A percentile compares a stretch with the other conserved stretches of the same genome.
These are phyloP conservation scores for Styela clava DNA, from an alignment of 23 tunicate genomes.

Conservation along the genomic window DNA sequence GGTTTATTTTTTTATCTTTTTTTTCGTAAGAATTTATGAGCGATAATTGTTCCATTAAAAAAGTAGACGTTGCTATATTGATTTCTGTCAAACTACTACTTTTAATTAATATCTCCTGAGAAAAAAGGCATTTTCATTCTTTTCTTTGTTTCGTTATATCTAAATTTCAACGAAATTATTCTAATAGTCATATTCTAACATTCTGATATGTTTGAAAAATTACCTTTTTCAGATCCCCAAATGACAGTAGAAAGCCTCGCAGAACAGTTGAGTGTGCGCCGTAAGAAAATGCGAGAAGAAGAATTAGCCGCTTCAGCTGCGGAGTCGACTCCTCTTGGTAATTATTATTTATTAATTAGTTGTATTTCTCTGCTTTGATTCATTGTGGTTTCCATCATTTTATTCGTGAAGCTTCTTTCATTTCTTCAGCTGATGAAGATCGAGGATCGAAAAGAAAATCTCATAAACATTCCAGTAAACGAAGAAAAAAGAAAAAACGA, in stretches of 20 bases:
- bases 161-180: too few relatives aligned
- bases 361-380: neutral
- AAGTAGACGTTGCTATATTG: neutral
- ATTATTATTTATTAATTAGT: too few relatives aligned
- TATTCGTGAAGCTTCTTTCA: neutral
- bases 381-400: neutral
- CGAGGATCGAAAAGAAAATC: neutral
- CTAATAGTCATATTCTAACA: too few relatives aligned
- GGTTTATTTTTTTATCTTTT: too few relatives aligned
- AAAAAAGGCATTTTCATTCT: too few relatives aligned
- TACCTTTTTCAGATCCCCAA: neutral
- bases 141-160: too few relatives aligned
- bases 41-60: too few relatives aligned
- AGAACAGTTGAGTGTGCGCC: slow-evolving; percentile 46
- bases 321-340: slow-evolving; percentile 30
- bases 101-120: too few relatives aligned
- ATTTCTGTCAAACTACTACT: too few relatives aligned
- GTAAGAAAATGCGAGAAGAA: slow-evolving; percentile 37
- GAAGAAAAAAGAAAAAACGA: neutral
- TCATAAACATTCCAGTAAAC: slow-evolving; percentile 12
- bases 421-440: slow-evolving; percentile 11
- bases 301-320: slow-evolving; percentile 18
- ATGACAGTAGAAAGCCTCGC: slow-evolving; percentile 77
- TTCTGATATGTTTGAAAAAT: neutral
- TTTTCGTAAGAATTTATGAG: too few relatives aligned